Evolutionary conservation across 1,140 invertebrate species (phyloP).

Genomic region (Bombus pascuorum): DNA sequence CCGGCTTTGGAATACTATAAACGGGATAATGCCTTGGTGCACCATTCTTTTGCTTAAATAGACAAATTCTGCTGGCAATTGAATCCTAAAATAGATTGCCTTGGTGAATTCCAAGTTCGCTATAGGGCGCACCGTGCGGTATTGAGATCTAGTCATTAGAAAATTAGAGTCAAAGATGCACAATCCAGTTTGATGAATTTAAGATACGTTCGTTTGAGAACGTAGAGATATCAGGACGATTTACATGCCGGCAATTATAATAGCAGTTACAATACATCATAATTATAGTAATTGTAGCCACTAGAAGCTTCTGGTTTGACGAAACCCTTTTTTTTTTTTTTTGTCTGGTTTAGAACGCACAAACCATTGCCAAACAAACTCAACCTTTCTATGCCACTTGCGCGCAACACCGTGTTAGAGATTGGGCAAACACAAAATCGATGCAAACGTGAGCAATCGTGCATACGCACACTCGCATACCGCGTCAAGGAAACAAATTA

Average conservation of each 20-base stretch:
- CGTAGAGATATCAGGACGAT: neutral
- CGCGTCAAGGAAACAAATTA: neutral
- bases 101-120: neutral
- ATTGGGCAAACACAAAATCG: constrained; percentile 53
- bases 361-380: constrained; percentile 54
- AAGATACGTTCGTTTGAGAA: neutral
- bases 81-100: neutral
- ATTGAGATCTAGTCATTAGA: neutral
- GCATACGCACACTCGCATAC: constrained; percentile 57
- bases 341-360: constrained; percentile 18
- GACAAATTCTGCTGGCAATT: neutral
- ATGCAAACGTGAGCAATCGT: constrained; percentile 61
- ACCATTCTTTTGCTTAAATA: neutral
- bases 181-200: neutral
- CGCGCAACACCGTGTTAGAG: constrained; percentile 57
- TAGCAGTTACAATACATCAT: neutral
- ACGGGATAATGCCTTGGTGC: neutral
- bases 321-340: constrained; percentile 7
- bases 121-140: neutral
- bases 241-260: constrained; percentile 18
- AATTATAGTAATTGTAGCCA: constrained; percentile 3
- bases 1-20: neutral
- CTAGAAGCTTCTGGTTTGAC: constrained; percentile 31
- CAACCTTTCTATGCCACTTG: constrained; percentile 49
- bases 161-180: neutral